phyloP scores from a whole-genome alignment of 2,113 vertebrate genomes.

The Galeopterus variegatus region DNA sequence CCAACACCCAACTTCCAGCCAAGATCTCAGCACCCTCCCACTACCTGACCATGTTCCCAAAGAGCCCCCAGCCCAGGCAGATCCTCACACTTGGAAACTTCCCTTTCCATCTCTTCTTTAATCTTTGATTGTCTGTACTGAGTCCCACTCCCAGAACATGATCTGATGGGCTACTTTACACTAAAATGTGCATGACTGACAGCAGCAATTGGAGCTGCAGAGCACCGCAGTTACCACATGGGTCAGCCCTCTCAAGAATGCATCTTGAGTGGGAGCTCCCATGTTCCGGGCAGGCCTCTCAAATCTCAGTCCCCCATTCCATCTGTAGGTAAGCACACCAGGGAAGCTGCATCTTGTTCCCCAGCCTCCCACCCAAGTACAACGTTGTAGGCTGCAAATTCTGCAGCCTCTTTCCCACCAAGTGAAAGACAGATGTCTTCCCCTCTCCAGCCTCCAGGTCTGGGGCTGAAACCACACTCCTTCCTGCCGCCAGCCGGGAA shows the following conservation, averaged over 20 bases:
- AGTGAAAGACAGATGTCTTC: accelerated
- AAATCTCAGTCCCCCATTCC: not conserved
- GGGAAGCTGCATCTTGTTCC: not conserved
- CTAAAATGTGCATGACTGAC: not conserved
- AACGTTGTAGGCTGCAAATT: accelerated
- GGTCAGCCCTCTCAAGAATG: not conserved
- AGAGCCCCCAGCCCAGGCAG: not conserved
- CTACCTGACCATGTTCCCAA: not conserved
- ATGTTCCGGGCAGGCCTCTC: not conserved
- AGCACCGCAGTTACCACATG: accelerated
- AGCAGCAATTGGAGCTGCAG: not conserved
- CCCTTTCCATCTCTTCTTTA: not conserved
- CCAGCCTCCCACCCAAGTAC: not conserved
- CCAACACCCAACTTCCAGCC: not conserved
- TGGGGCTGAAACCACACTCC: accelerated
- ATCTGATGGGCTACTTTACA: accelerated
- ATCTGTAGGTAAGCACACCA: accelerated
- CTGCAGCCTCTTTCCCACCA: not conserved
- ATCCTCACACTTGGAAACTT: accelerated
- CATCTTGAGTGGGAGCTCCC: not conserved
- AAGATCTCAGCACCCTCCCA: too few species aligned
- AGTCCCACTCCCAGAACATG: not conserved
- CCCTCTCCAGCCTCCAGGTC: not conserved
- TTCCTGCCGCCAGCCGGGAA: not conserved
- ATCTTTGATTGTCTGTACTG: not conserved